Base-by-base conservation (phyloP, 2,113 vertebrate genomes). In the Toxostoma redivivum region DNA sequence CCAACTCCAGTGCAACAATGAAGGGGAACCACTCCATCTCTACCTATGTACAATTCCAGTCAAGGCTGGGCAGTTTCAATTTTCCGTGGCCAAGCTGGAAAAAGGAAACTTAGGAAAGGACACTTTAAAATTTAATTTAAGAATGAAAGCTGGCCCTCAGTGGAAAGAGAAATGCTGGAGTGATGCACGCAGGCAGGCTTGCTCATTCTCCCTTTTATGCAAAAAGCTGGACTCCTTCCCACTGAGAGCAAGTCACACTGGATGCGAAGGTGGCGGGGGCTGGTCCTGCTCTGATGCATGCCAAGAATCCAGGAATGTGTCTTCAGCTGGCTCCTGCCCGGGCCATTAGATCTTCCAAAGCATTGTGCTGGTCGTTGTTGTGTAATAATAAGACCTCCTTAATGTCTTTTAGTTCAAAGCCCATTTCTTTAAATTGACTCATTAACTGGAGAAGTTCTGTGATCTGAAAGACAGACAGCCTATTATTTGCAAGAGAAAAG, bases 381-480 rank as follows among this genome's bases (percentile, higher is more conserved):
- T 99, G 99, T 95, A 99, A 96, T 92, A 99, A 94, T 94, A 99
- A 98, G 91, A 98, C 99, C 91, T 99, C 99, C 94, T 99, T 99
- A 97, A 99, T 99, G 97, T 99, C 98, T 61, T 99, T 98, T 37
- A 98, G 97, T 97, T 99, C 99, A 97, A 99, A 99, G 74, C 99
- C 99, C 99, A 99, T 99, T 97, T 99, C 99, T 57, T 99, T 98
- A 97, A 99, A 99, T 92, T 99, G 99, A 81, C 99, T 99, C 99
- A 99, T 99, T 85, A 99, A 97, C n/a, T 99, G 98, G 87, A 99
- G 99, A 92, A 99, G 99, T 94, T 99, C 98, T 95, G 99, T 98
- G 50, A 99, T 98, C 99, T 99, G 97, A 88, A 88, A 94, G 60
- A 97, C 73, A 93, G 33, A 92, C 13, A 80, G 47, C 50, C n/a